Conservation (phyloP, 2,113 vertebrate genomes). For the Cinclus mexicanus region DNA sequence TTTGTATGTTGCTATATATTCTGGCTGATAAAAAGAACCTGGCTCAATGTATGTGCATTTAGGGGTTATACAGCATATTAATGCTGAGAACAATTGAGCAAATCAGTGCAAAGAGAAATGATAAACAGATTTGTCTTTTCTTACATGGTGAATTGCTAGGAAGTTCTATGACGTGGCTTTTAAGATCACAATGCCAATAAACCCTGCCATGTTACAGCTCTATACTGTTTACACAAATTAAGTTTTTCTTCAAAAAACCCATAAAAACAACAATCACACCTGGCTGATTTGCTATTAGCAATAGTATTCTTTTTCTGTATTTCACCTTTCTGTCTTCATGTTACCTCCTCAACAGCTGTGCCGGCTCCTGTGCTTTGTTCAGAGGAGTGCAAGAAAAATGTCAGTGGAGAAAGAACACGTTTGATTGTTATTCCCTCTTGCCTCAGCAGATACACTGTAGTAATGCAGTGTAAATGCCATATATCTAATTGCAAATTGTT, state of each 20-base stretch:
- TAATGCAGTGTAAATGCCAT: background rate
- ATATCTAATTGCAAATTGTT: background rate
- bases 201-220: background rate
- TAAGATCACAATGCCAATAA: background rate
- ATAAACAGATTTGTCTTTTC: background rate
- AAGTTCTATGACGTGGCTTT: background rate
- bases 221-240: background rate
- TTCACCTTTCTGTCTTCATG: background rate
- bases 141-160: background rate
- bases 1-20: slow-evolving; percentile 21
- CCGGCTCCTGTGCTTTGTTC: background rate
- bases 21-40: background rate
- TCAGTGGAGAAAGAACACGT: background rate
- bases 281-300: background rate
- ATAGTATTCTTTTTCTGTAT: background rate
- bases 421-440: background rate
- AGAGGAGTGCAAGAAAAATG: background rate
- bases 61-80: background rate
- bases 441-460: background rate
- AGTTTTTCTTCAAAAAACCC: background rate
- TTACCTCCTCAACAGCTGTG: background rate
- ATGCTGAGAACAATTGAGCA: background rate
- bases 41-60: slow-evolving; percentile 10
- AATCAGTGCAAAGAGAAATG: background rate
- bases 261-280: background rate